These are phyloP conservation scores for Parasteatoda tepidariorum DNA, from an alignment of 1,140 invertebrate species.

Conservation along the genomic window DNA sequence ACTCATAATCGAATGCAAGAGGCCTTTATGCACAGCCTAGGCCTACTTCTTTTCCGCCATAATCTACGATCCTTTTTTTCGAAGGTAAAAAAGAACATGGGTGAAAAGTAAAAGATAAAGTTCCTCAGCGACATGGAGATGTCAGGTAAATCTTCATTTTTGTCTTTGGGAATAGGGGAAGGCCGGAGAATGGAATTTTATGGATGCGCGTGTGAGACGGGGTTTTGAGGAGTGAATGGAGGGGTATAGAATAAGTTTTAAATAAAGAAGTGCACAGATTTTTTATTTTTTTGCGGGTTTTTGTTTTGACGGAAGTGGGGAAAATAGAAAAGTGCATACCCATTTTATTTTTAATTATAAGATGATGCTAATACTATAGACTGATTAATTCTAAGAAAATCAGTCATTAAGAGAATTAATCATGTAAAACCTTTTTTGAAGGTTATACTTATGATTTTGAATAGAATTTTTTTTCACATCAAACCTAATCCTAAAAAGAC, in stretches of 20 bases:
- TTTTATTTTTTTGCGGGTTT: not conserved
- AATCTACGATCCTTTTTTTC: not conserved
- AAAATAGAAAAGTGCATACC: not conserved
- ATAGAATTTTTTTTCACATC: too few species aligned
- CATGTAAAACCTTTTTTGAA: too few species aligned
- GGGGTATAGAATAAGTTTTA: too few species aligned
- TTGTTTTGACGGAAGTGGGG: not conserved
- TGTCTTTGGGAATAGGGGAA: not conserved
- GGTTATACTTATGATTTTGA: too few species aligned
- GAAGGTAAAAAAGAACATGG: not conserved
- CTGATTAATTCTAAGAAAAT: too few species aligned
- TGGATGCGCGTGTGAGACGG: not conserved
- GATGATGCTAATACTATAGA: too few species aligned
- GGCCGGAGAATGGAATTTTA: conserved; percentile 22
- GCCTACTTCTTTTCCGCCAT: not conserved
- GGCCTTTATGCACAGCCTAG: conserved; percentile 13
- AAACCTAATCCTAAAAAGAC: too few species aligned
- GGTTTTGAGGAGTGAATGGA: not conserved
- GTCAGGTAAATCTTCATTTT: conserved; percentile 43
- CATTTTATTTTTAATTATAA: too few species aligned
- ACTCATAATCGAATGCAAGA: not conserved
- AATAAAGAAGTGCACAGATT: not conserved
- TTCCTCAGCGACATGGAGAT: not conserved
- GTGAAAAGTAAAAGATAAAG: not conserved
- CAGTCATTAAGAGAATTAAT: too few species aligned